These are phyloP conservation scores for Trachymyrmex cornetzi DNA, from an alignment of 1,140 invertebrate species.

Conservation along the genomic window DNA sequence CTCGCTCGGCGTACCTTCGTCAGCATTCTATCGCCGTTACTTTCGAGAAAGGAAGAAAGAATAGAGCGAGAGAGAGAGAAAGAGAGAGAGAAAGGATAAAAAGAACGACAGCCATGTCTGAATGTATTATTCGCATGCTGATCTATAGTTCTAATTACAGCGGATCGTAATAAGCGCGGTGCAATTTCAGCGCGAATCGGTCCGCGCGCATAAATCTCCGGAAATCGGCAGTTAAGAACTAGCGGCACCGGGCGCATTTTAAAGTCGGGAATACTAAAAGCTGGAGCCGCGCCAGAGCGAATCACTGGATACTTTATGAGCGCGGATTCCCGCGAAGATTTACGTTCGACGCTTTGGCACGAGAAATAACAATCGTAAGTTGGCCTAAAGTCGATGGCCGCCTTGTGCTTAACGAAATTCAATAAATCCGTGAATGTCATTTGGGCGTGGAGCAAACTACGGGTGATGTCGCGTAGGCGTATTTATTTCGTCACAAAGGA, in stretches of 20 bases:
- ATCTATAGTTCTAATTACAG: constrained; percentile 63
- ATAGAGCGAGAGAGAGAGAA: not conserved
- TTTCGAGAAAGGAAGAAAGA: not conserved
- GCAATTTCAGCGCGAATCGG: constrained; percentile 52
- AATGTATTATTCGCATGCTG: constrained; percentile 60
- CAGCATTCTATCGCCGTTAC: constrained; percentile 25
- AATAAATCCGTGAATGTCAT: constrained; percentile 42
- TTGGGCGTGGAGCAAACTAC: not conserved
- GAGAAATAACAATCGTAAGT: constrained; percentile 65
- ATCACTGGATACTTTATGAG: constrained; percentile 68
- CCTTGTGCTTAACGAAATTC: constrained; percentile 23
- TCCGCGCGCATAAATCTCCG: constrained; percentile 64
- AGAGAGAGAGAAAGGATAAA: not conserved
- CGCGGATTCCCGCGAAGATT: constrained; percentile 57
- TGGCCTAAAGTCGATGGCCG: constrained; percentile 32
- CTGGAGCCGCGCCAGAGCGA: constrained; percentile 67
- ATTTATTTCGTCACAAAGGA: constrained; percentile 4
- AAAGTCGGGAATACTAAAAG: constrained; percentile 63
- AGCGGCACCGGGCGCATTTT: constrained; percentile 59
- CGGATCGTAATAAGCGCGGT: constrained; percentile 61
- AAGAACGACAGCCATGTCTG: constrained; percentile 34
- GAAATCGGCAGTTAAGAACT: constrained; percentile 67
- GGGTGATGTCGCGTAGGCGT: not conserved
- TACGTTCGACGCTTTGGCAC: constrained; percentile 56
- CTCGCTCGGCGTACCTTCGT: not conserved